Percentiles rank a stretch among this genome's conserved stretches.
Evolutionary conservation across 2,888 invertebrate species (phyloP).

Genomic region (Hypomecis atomaria): DNA sequence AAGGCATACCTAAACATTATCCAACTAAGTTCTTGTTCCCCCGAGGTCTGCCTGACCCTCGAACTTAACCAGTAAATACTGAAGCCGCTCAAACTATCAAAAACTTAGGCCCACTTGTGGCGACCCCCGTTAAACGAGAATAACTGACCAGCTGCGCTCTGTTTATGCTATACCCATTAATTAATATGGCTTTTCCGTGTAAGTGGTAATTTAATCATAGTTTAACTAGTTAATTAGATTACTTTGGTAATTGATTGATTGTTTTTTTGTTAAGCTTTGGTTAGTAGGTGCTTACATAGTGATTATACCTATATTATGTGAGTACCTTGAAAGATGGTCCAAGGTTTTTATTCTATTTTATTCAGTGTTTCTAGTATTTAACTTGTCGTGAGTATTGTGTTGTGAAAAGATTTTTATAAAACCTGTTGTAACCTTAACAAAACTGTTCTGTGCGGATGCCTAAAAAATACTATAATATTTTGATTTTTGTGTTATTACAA

Average conservation of each 20-base stretch:
- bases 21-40: slow-evolving; percentile 54
- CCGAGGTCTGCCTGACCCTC: slow-evolving; percentile 71
- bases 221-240: slow-evolving; percentile 53
- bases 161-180: slow-evolving; percentile 42
- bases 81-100: slow-evolving; percentile 81
- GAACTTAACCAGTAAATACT: slow-evolving; percentile 83
- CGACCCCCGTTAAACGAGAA: slow-evolving; percentile 64
- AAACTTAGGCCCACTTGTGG: slow-evolving; percentile 79
- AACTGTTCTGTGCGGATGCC: no score
- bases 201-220: slow-evolving; percentile 32
- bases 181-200: slow-evolving; percentile 43
- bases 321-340: no score
- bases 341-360: no score
- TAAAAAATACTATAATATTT: no score
- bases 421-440: no score
- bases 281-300: neutral
- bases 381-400: no score
- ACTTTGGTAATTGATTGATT: slow-evolving; percentile 50
- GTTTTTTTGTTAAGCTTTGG: slow-evolving; percentile 17
- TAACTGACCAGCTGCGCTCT: slow-evolving; percentile 59
- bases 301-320: no score
- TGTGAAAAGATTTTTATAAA: slow-evolving; percentile 22
- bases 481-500: no score
- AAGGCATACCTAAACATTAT: slow-evolving; percentile 41
- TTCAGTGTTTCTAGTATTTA: no score